These are phyloP conservation scores for Rhamnusium bicolor DNA, from an alignment of 2,888 invertebrate species.

Conservation along the genomic window DNA sequence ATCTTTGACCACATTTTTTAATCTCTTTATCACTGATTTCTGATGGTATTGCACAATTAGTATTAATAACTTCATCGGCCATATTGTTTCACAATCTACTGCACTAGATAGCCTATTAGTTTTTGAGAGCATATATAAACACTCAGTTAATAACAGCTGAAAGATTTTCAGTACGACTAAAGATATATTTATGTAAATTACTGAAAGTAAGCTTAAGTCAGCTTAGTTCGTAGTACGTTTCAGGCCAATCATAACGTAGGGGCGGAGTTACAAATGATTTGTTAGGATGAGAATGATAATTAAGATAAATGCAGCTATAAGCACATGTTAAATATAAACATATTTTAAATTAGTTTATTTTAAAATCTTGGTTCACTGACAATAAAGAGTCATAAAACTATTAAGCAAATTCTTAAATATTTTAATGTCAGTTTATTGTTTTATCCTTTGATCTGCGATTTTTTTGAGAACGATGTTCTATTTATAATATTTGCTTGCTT, in stretches of 20 bases:
- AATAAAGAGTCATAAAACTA: conserved; percentile 14
- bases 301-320: conserved; percentile 55
- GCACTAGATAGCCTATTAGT: conserved; percentile 6
- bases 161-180: conserved; percentile 49
- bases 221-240: conserved; percentile 40
- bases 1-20: conserved; percentile 49
- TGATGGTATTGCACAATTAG: conserved; percentile 28
- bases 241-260: conserved; percentile 47
- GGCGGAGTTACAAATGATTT: conserved; percentile 51
- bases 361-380: conserved; percentile 37
- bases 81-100: conserved; percentile 17
- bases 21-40: conserved; percentile 25
- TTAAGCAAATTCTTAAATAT: neutral
- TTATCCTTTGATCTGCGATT: neutral
- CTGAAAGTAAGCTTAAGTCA: conserved; percentile 48
- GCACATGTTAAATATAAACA: conserved; percentile 53
- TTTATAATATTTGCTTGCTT: neutral
- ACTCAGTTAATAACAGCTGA: conserved; percentile 24
- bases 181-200: conserved; percentile 47
- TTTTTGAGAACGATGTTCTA: neutral
- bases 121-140: neutral
- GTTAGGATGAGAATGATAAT: conserved; percentile 53
- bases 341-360: conserved; percentile 51
- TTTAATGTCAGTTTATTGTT: neutral
- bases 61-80: conserved; percentile 24